Evolutionary conservation across 2,888 invertebrate species (phyloP).

Genomic region (Parnassius apollo): DNA sequence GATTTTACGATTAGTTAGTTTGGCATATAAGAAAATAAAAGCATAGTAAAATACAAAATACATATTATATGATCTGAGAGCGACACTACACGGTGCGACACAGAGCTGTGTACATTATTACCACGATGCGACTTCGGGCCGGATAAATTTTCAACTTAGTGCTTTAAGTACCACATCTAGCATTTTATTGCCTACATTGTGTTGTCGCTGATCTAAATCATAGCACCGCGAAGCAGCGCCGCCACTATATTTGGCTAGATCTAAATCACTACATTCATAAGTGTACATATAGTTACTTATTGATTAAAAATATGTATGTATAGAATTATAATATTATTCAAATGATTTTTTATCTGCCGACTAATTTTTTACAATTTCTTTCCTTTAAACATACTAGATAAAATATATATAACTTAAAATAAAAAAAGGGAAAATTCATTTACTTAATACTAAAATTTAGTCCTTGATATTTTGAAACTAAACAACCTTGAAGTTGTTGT

Average conservation of each 20-base stretch:
- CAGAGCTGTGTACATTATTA: too few species aligned
- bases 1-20: background rate
- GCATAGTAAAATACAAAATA: conserved; percentile 16
- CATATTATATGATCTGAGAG: conserved; percentile 1
- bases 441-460: background rate
- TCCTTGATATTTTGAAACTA: conserved; percentile 5
- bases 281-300: background rate
- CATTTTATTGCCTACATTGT: too few species aligned
- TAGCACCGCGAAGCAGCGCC: too few species aligned
- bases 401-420: background rate
- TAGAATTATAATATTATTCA: background rate
- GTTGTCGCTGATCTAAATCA: too few species aligned
- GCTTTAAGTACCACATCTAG: too few species aligned
- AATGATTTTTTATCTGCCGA: background rate
- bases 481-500: background rate
- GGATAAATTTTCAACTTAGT: too few species aligned
- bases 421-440: background rate
- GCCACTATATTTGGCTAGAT: too few species aligned
- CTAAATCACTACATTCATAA: conserved; percentile 2
- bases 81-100: too few species aligned
- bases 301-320: too few species aligned
- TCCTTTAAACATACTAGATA: background rate
- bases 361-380: background rate
- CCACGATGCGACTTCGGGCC: too few species aligned
- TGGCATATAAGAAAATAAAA: conserved; percentile 4